Conservation (phyloP, 1,140 invertebrate species). For the Penaeus japonicus region DNA sequence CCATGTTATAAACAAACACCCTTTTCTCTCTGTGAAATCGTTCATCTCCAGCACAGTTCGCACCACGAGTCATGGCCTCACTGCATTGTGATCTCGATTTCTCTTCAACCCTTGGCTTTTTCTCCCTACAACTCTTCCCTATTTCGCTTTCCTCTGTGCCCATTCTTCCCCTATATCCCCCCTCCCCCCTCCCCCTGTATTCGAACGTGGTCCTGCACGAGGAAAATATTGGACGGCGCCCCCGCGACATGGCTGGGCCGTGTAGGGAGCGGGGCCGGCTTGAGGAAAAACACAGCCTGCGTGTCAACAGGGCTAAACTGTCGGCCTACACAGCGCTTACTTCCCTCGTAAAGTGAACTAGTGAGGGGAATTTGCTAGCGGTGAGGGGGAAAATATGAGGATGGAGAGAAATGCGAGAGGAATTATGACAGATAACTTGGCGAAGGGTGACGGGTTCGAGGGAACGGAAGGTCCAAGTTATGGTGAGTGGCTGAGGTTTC, state of each 20-base stretch:
- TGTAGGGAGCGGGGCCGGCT: not conserved
- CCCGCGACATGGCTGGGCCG: not conserved
- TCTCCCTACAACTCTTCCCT: not conserved
- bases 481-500: too few species aligned
- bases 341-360: conserved; percentile 9
- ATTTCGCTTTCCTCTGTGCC: not conserved
- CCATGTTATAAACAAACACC: not conserved
- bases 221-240: conserved; percentile 2
- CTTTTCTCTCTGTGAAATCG: not conserved
- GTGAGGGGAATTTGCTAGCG: not conserved
- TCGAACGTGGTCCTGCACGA: not conserved
- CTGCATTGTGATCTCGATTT: too few species aligned
- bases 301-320: conserved; percentile 19
- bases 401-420: not conserved
- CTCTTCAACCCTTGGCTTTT: not conserved
- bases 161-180: not conserved
- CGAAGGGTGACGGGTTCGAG: not conserved
- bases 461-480: not conserved
- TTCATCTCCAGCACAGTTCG: not conserved
- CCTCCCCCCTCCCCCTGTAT: not conserved
- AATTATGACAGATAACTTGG: conserved; percentile 7
- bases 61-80: not conserved
- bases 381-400: not conserved
- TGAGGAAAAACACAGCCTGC: conserved; percentile 1
- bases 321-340: conserved; percentile 19